Evolutionary conservation across 2,797 vertebrate species (phyloP).

Genomic region (Anniella stebbinsi): DNA sequence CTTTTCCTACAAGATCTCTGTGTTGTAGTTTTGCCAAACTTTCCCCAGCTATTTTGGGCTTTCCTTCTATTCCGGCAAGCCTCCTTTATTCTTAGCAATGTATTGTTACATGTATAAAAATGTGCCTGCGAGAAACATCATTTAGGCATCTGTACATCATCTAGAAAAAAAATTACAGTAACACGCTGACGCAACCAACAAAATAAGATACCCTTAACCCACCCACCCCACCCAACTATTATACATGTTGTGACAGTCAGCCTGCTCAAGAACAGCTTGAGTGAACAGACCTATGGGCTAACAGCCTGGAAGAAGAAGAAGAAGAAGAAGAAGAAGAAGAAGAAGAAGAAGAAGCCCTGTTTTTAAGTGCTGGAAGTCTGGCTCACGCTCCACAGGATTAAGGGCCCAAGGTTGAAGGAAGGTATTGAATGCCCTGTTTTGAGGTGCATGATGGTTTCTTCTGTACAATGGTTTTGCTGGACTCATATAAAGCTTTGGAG

Average conservation of each 20-base stretch:
- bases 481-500: background rate
- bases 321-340: background rate
- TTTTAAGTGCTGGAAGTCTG: background rate
- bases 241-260: background rate
- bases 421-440: background rate
- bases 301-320: background rate
- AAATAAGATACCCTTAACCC: conserved; percentile 1
- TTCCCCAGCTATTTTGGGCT: background rate
- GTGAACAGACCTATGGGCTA: background rate
- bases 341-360: background rate
- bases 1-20: background rate
- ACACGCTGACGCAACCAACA: background rate
- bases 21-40: background rate
- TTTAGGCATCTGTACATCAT: background rate
- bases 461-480: background rate
- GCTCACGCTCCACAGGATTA: background rate
- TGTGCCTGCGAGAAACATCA: background rate
- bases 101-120: background rate
- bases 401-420: background rate
- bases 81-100: background rate
- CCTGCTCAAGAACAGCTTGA: background rate
- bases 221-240: background rate
- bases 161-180: background rate
- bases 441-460: background rate
- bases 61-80: background rate